Conservation (phyloP, 2,113 vertebrate species). For the Periophthalmus modestus region DNA sequence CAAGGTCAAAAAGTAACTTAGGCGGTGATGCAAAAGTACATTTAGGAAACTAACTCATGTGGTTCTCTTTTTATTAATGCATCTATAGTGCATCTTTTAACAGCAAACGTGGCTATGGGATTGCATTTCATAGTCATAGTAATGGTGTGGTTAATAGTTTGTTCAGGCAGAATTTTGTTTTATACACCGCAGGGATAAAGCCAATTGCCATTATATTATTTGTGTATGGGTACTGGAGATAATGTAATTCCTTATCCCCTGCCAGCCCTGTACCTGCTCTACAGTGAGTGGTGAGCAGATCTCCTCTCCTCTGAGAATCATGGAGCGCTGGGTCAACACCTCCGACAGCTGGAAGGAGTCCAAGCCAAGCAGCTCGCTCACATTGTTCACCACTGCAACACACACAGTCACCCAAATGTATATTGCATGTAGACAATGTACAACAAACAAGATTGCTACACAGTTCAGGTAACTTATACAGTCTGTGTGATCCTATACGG, state of each 20-base stretch:
- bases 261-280: constrained; percentile 80
- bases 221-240: neutral
- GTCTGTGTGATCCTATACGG: constrained; percentile 21
- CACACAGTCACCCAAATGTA: constrained; percentile 14
- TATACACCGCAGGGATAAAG: neutral
- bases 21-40: neutral
- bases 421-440: neutral
- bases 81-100: no score
- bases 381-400: constrained; percentile 83
- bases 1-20: no score
- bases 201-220: neutral
- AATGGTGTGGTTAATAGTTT: neutral
- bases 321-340: constrained; percentile 91
- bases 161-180: neutral
- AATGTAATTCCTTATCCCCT: neutral
- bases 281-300: constrained; percentile 91
- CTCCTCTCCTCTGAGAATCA: constrained; percentile 92
- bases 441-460: constrained; percentile 8
- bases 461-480: constrained; percentile 28
- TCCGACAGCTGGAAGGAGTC: constrained; percentile 90
- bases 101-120: neutral
- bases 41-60: neutral
- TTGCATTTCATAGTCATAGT: neutral
- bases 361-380: constrained; percentile 88
- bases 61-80: neutral